Percentiles rank a stretch among this genome's conserved stretches.
phyloP scores from a whole-genome alignment of 1,140 invertebrate species.

The Pseudachorutes palmiensis region DNA sequence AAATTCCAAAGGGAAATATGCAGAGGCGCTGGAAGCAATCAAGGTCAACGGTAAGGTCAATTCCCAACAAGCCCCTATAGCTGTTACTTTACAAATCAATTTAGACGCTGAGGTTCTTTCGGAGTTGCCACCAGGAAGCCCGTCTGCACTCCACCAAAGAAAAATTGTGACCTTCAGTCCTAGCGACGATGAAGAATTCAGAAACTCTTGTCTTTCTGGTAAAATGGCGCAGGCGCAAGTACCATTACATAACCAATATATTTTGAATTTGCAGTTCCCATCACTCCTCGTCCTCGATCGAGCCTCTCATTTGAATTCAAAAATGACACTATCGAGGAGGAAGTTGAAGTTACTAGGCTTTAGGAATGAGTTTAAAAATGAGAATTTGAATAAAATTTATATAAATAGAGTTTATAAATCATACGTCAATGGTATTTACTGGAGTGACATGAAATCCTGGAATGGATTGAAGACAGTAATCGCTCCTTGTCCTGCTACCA shows the following conservation, averaged over 20 bases:
- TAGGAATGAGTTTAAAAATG: too few relatives aligned
- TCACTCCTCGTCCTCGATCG: background rate
- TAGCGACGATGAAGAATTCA: too few relatives aligned
- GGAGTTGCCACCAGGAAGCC: too few relatives aligned
- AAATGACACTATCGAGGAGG: background rate
- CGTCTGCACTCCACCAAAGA: too few relatives aligned
- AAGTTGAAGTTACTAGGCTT: background rate
- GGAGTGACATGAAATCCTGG: background rate
- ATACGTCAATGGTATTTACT: too few relatives aligned
- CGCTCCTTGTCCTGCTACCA: background rate
- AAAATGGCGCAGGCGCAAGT: too few relatives aligned
- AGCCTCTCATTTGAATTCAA: background rate
- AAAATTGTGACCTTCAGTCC: too few relatives aligned
- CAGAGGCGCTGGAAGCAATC: background rate
- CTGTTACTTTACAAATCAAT: too few relatives aligned
- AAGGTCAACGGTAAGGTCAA: background rate
- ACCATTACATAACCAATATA: too few relatives aligned
- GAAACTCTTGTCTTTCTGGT: too few relatives aligned
- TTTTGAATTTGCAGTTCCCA: background rate
- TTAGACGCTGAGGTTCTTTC: too few relatives aligned
- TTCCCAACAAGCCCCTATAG: too few relatives aligned
- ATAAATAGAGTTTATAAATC: conserved; percentile 1
- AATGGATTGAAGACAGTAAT: background rate
- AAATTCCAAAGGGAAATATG: background rate
- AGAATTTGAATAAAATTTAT: background rate